Evolutionary conservation across 92 coral and sea anemone species (phyloP).

Genomic region (Virgularia gustaviana): DNA sequence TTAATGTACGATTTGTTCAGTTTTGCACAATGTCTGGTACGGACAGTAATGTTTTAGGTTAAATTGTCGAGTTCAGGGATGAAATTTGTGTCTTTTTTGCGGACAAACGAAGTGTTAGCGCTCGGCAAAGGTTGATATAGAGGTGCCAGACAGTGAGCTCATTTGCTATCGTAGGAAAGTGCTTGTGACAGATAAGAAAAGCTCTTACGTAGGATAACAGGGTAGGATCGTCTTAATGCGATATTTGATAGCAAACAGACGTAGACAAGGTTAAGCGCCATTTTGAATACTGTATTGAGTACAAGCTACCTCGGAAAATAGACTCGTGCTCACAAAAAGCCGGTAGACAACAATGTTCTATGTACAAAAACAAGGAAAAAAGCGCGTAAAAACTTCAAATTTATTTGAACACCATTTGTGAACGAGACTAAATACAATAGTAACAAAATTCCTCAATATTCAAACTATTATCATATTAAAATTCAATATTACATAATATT

Average conservation of each 20-base stretch:
- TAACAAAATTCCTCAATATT: background rate
- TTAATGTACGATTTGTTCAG: too few species aligned
- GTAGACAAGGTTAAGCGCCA: background rate
- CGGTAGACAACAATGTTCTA: background rate
- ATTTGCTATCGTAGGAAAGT: background rate
- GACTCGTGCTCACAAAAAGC: constrained; percentile 4
- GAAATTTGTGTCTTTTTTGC: too few species aligned
- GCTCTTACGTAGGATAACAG: background rate
- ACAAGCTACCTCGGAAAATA: background rate
- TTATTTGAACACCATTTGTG: constrained; percentile 7
- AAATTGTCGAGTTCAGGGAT: too few species aligned
- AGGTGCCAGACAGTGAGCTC: background rate
- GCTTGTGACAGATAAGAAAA: constrained; percentile 19
- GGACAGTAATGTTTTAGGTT: too few species aligned
- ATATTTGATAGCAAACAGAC: constrained; percentile 10
- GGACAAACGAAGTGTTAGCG: background rate
- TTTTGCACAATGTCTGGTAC: too few species aligned
- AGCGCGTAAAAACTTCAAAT: background rate
- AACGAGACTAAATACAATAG: constrained; percentile 4
- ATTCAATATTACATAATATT: constrained; percentile 14
- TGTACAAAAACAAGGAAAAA: background rate
- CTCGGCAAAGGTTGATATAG: background rate
- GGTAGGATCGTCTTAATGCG: background rate
- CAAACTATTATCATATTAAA: constrained; percentile 9
- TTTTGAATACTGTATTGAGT: background rate